Percentiles rank a stretch among this genome's conserved stretches.
Conservation (phyloP, 2,797 vertebrate species). For the Hyperoplus lanceolatus region DNA sequence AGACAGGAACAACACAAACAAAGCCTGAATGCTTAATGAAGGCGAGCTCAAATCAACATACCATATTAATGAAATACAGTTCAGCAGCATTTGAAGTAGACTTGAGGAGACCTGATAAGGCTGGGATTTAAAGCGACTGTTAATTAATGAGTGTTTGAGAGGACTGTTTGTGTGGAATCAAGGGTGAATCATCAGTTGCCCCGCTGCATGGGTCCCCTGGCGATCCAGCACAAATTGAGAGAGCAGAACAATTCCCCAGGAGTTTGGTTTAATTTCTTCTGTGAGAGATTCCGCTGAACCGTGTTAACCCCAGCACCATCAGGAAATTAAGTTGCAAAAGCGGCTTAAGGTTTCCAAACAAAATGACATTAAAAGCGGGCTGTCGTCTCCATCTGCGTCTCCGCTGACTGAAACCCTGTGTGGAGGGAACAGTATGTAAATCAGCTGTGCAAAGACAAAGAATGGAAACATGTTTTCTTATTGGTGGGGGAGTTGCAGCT, state of each 20-base stretch:
- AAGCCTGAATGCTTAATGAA: slow-evolving; percentile 49
- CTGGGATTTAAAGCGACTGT: slow-evolving; percentile 48
- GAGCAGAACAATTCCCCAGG: slow-evolving; percentile 65
- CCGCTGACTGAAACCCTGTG: background rate
- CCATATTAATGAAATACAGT: slow-evolving; percentile 38
- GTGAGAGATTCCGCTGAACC: slow-evolving; percentile 63
- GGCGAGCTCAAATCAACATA: slow-evolving; percentile 24
- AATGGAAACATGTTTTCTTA: background rate
- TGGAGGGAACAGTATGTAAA: slow-evolving; percentile 16
- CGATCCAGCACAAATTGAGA: slow-evolving; percentile 61
- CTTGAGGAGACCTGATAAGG: slow-evolving; percentile 28
- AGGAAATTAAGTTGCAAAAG: slow-evolving; percentile 62
- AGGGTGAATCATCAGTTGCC: slow-evolving; percentile 63
- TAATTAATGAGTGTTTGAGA: slow-evolving; percentile 63
- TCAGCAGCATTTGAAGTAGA: slow-evolving; percentile 11
- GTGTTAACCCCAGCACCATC: slow-evolving; percentile 57
- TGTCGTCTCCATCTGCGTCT: background rate
- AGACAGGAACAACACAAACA: slow-evolving; percentile 12
- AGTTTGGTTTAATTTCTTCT: slow-evolving; percentile 73
- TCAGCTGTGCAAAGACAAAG: background rate
- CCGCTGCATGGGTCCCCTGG: slow-evolving; percentile 52
- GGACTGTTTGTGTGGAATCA: slow-evolving; percentile 60
- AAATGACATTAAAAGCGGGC: slow-evolving; percentile 30
- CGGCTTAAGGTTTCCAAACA: slow-evolving; percentile 56
- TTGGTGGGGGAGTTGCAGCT: background rate